These are phyloP conservation scores for Habroteleia sp. DNA, from an alignment of 2,888 invertebrate genomes.

Conservation along the genomic window DNA sequence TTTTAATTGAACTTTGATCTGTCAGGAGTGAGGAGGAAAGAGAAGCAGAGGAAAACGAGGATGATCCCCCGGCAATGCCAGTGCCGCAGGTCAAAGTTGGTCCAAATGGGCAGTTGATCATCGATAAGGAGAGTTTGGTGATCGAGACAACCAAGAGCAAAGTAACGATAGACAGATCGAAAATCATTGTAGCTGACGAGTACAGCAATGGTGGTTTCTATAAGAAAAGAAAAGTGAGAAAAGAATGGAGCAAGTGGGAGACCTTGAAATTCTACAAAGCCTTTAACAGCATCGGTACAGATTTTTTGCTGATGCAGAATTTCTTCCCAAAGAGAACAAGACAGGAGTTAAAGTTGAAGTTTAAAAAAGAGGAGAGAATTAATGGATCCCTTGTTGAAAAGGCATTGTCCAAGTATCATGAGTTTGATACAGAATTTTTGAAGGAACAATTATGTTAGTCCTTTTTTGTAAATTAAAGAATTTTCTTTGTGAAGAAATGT, in stretches of 20 bases:
- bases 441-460: slow-evolving; percentile 81
- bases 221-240: slow-evolving; percentile 85
- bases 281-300: slow-evolving; percentile 93
- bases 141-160: slow-evolving; percentile 88
- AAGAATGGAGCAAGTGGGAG: slow-evolving; percentile 89
- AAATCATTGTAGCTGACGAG: slow-evolving; percentile 86
- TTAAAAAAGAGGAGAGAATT: slow-evolving; percentile 93
- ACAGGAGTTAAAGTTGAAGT: slow-evolving; percentile 93
- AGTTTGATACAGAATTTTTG: slow-evolving; percentile 86
- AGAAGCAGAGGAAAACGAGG: slow-evolving; percentile 75
- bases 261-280: slow-evolving; percentile 96
- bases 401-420: slow-evolving; percentile 85
- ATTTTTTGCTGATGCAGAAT: slow-evolving; percentile 93
- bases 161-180: slow-evolving; percentile 85
- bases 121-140: slow-evolving; percentile 92
- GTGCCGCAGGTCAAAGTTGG: slow-evolving; percentile 93
- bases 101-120: slow-evolving; percentile 90
- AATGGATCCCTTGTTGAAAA: slow-evolving; percentile 89
- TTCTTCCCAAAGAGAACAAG: slow-evolving; percentile 91
- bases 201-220: slow-evolving; percentile 84
- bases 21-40: slow-evolving; percentile 64
- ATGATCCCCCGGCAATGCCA: slow-evolving; percentile 82
- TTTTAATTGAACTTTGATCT: not conserved
- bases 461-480: slow-evolving; percentile 77
- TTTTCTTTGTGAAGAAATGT: not conserved